Conservation (phyloP, 1,140 invertebrate species). For the Drosophila pseudoobscura region DNA sequence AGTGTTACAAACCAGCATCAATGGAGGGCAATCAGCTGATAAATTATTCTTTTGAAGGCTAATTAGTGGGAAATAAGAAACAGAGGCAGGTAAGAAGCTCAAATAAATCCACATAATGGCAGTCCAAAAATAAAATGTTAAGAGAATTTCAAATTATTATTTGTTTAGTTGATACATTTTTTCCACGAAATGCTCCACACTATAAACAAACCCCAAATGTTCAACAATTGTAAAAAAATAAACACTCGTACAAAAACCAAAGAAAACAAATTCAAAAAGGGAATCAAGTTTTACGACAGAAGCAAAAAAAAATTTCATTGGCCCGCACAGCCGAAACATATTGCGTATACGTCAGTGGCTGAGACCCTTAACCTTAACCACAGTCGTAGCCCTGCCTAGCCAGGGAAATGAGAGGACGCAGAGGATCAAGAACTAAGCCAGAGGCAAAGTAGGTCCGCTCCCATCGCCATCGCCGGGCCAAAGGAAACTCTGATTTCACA, state of each 20-base stretch:
- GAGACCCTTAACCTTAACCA: neutral
- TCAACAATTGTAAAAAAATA: constrained; percentile 30
- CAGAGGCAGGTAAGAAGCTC: too few relatives aligned
- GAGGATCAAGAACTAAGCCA: constrained; percentile 44
- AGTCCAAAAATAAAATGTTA: neutral
- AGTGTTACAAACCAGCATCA: too few relatives aligned
- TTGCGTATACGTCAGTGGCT: constrained; percentile 33
- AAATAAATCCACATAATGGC: too few relatives aligned
- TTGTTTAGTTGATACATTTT: constrained; percentile 1
- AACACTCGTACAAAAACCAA: constrained; percentile 31
- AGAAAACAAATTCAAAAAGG: constrained; percentile 16
- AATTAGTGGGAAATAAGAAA: too few relatives aligned
- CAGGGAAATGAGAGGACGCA: constrained; percentile 9
- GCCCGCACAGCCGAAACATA: constrained; percentile 51
- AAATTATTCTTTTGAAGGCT: too few relatives aligned
- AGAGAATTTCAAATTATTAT: neutral
- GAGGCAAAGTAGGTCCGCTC: neutral
- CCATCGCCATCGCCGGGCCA: constrained; percentile 2
- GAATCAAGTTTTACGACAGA: constrained; percentile 20
- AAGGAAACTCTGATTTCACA: constrained; percentile 46
- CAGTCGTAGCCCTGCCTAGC: neutral
- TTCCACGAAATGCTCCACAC: constrained; percentile 16
- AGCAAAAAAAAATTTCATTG: constrained; percentile 42
- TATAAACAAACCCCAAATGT: constrained; percentile 25
- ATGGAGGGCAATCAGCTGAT: too few relatives aligned